These are phyloP conservation scores for Tapera naevia DNA, from an alignment of 2,797 vertebrate species.

Conservation along the genomic window DNA sequence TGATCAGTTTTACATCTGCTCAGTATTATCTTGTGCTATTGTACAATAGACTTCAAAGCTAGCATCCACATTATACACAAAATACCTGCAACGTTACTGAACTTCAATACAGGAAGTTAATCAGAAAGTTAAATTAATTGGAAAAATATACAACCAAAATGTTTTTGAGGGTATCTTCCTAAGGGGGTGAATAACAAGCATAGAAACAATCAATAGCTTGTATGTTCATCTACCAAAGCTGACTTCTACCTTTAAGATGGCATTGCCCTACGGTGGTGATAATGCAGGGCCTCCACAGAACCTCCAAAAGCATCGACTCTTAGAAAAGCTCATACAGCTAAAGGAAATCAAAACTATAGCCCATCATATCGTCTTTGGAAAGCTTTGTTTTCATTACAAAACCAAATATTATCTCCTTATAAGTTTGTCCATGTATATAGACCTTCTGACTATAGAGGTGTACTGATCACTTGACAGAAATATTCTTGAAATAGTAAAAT, in stretches of 20 bases:
- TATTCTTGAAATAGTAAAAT: background rate
- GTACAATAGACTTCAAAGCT: background rate
- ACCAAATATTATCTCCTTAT: background rate
- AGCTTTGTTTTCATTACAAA: background rate
- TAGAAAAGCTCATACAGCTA: background rate
- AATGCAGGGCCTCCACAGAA: background rate
- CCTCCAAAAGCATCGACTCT: background rate
- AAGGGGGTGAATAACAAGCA: background rate
- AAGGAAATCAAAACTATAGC: background rate
- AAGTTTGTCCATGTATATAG: accelerated
- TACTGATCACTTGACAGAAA: background rate
- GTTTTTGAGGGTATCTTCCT: background rate
- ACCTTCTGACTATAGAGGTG: too few species aligned
- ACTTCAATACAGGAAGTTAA: background rate
- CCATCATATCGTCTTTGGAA: background rate
- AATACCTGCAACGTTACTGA: background rate
- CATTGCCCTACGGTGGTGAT: background rate
- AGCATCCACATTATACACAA: background rate
- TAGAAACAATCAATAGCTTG: background rate
- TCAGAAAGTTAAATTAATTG: background rate
- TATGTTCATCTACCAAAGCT: background rate
- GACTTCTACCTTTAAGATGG: background rate
- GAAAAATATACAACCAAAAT: background rate
- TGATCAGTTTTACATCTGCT: background rate
- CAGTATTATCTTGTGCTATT: background rate